Evolutionary conservation across 2,797 vertebrate genomes (phyloP).

Genomic region (Champsocephalus esox): DNA sequence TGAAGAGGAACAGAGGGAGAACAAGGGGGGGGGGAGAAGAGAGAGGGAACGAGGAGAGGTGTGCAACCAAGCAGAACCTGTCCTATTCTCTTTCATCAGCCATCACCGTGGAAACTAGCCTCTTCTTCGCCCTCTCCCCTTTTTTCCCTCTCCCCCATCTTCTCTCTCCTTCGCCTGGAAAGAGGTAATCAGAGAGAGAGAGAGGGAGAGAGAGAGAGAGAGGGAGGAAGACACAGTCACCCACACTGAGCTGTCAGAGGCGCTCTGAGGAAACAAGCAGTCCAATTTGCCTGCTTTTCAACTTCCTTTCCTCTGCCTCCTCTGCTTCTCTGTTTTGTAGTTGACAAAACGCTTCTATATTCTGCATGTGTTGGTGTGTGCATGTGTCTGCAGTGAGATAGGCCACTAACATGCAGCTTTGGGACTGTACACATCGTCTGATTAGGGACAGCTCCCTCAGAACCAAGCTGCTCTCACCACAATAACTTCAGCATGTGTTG

Average conservation of each 20-base stretch:
- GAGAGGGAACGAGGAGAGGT: conserved; percentile 58
- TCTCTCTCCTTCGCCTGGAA: conserved; percentile 62
- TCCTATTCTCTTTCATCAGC: conserved; percentile 84
- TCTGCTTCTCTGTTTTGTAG: conserved; percentile 57
- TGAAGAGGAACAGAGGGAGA: conserved; percentile 48
- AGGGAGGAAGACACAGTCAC: conserved; percentile 63
- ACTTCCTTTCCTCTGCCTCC: conserved; percentile 72
- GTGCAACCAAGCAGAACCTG: conserved; percentile 82
- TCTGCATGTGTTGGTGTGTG: conserved; percentile 37
- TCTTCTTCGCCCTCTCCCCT: conserved; percentile 38
- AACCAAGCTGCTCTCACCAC: conserved; percentile 21
- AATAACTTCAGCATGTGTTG: conserved; percentile 23
- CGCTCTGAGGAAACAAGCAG: conserved; percentile 76
- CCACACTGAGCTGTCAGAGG: conserved; percentile 78
- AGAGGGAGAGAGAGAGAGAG: conserved; percentile 51
- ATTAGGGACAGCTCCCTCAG: conserved; percentile 44
- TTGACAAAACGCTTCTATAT: conserved; percentile 61
- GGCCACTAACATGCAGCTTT: conserved; percentile 42
- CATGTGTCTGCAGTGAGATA: conserved; percentile 16
- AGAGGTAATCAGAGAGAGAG: conserved; percentile 74
- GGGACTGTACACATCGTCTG: conserved; percentile 41
- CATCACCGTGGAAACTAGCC: conserved; percentile 80
- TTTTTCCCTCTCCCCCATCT: conserved; percentile 55
- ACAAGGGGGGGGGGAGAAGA: conserved; percentile 10
- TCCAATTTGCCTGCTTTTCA: conserved; percentile 80